phyloP scores from a whole-genome alignment of 2,888 invertebrate genomes.

The Trachelus troglodyta region DNA sequence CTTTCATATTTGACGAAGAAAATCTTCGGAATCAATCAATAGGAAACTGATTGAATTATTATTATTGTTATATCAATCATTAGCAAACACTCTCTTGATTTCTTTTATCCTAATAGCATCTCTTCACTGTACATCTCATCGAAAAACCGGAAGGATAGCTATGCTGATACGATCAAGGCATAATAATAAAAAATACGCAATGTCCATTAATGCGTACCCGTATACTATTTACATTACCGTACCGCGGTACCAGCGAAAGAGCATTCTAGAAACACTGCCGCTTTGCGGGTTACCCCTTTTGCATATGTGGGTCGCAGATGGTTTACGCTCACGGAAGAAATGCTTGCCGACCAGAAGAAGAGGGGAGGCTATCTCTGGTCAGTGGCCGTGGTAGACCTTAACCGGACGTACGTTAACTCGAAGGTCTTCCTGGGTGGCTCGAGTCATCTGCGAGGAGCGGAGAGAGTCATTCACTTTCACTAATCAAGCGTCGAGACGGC shows the following conservation, averaged over 20 bases:
- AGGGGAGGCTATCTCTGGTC: neutral
- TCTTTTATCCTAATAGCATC: too few relatives aligned
- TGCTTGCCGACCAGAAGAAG: neutral
- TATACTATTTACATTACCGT: neutral
- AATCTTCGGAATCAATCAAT: neutral
- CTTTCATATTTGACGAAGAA: neutral
- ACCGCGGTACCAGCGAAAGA: neutral
- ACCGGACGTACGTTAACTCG: conserved; percentile 3
- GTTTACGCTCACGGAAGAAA: neutral
- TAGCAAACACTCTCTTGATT: neutral
- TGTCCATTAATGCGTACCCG: neutral
- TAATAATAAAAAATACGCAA: neutral
- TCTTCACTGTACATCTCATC: neutral
- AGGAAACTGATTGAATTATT: neutral
- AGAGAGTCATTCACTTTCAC: conserved; percentile 27
- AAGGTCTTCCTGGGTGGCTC: conserved; percentile 4
- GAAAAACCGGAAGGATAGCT: neutral
- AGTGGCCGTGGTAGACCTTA: conserved; percentile 1
- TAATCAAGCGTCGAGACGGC: conserved; percentile 16
- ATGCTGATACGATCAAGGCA: neutral
- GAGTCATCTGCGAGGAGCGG: conserved; percentile 2
- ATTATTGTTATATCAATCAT: neutral
- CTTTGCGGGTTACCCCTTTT: neutral
- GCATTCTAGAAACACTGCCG: neutral
- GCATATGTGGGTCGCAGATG: conserved; percentile 3